Base-by-base conservation (phyloP, 35 echinoderm and acorn worm genomes). In the Heliocidaris erythrogramma region DNA sequence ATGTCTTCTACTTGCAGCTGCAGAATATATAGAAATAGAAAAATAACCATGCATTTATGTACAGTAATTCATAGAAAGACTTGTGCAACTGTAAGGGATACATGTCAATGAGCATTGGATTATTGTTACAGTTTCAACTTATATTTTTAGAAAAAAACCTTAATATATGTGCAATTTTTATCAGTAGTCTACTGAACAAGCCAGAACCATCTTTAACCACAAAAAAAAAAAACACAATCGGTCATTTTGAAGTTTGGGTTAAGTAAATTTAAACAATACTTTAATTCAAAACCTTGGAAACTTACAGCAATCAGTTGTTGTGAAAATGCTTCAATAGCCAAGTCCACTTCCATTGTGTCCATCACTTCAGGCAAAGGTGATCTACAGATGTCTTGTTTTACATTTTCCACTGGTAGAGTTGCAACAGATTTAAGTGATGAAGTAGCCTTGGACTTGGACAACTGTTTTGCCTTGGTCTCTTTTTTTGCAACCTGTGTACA, bases 1-100 rank as follows among this genome's bases (percentile, higher is more conserved):
- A 99, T 99, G 92, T 99, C 98, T 94, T 99, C 98, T 84, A 99
- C 92, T 60, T 96, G 69, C 7, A 94, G 32, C 47, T 92, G 92
- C 8, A 61, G 60, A 49, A 4, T 78, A 29, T 27, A 69, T 24
- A 27, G 7, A 78, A 27, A n/a, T 6, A 78, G 4, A 42, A 78
- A 78, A 78, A 4, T 85, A 86, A 69, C 27, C 92, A 30, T 32
- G 85, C 31, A 47, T 92, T 0, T 52, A 52, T 52, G 2, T 52
- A 0, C 2, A 3, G 49, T 13, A 52, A 52, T 8, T 52, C 7
- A 52, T 5, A 52, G 12, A 52, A 42, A 42, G 35, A 42, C 35
- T 1, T 1, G 35, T 42, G 35, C 35, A 42, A 42, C 35, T 42
- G 3, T 3, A 42, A 42, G 35, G 35, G 35, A 42, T 42, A 42